Evolutionary conservation across 2,888 invertebrate species (phyloP).

Genomic region (Anthophora plumipes): DNA sequence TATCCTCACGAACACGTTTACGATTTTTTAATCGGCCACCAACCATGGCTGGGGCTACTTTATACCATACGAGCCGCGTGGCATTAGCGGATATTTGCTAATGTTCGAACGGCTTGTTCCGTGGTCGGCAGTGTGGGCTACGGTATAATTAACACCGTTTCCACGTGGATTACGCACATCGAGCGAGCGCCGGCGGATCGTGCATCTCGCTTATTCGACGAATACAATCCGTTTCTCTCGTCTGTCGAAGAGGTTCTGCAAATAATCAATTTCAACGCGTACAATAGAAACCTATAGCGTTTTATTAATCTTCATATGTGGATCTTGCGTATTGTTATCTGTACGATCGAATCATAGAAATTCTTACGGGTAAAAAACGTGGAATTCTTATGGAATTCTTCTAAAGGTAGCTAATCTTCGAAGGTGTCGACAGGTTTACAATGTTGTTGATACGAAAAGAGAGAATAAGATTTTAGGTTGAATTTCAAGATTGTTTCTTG

Average conservation of each 20-base stretch:
- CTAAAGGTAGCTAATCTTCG: no score
- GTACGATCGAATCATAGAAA: no score
- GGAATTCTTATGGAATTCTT: no score
- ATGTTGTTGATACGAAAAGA: no score
- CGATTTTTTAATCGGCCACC: conserved; percentile 47
- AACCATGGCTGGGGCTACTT: neutral
- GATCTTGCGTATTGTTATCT: no score
- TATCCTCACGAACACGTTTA: conserved; percentile 24
- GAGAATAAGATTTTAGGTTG: no score
- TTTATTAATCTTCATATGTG: neutral
- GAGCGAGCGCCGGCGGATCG: neutral
- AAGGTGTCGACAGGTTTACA: no score
- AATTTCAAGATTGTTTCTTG: no score
- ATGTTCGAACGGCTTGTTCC: conserved; percentile 33
- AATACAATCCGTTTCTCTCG: neutral
- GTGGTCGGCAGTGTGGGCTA: conserved; percentile 3
- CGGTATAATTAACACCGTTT: conserved; percentile 51
- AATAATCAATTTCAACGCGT: conserved; percentile 26
- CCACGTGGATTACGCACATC: conserved; percentile 38
- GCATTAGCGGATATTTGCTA: conserved; percentile 41
- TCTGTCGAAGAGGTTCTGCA: neutral
- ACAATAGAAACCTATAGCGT: neutral
- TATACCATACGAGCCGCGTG: neutral
- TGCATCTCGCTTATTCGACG: neutral
- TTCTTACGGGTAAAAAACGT: no score